phyloP scores from a whole-genome alignment of 2,888 invertebrate species.

The Agrotis ipsilon region DNA sequence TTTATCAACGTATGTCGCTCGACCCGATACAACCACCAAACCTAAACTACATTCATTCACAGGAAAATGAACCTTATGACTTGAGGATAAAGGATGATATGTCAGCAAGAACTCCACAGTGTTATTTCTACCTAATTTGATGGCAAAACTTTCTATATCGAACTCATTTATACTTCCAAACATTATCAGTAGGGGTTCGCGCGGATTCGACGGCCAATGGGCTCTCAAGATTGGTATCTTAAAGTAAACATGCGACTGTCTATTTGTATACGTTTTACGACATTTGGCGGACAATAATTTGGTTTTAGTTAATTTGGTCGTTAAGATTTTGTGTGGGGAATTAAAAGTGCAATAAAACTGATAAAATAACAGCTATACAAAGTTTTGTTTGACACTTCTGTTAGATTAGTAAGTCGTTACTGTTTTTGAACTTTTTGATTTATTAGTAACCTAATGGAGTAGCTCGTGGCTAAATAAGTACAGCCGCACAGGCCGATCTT shows the following conservation, averaged over 20 bases:
- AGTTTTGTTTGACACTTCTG: slow-evolving; percentile 58
- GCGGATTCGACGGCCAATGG: slow-evolving; percentile 74
- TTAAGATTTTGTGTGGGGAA: slow-evolving; percentile 63
- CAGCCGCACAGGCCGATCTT: too few relatives aligned
- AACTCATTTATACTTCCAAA: slow-evolving; percentile 83
- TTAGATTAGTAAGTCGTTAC: slow-evolving; percentile 12
- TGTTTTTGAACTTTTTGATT: not conserved
- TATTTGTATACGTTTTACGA: slow-evolving; percentile 71
- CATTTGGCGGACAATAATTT: slow-evolving; percentile 60
- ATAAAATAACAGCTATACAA: slow-evolving; percentile 56
- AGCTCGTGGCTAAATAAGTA: too few relatives aligned
- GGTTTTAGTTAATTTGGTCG: slow-evolving; percentile 68
- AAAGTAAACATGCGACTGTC: slow-evolving; percentile 61
- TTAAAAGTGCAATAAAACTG: slow-evolving; percentile 61
- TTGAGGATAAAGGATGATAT: slow-evolving; percentile 27
- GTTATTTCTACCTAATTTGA: slow-evolving; percentile 87
- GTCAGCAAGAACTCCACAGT: slow-evolving; percentile 32
- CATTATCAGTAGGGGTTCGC: slow-evolving; percentile 81
- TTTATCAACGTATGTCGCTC: slow-evolving; percentile 86
- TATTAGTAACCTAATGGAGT: not conserved
- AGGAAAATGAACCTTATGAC: slow-evolving; percentile 67
- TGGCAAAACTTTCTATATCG: slow-evolving; percentile 86
- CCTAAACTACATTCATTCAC: slow-evolving; percentile 19
- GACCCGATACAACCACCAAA: slow-evolving; percentile 62
- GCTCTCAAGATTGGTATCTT: slow-evolving; percentile 77